phyloP scores from a whole-genome alignment of 2,888 invertebrate genomes.

The Watsonalla cultraria region DNA sequence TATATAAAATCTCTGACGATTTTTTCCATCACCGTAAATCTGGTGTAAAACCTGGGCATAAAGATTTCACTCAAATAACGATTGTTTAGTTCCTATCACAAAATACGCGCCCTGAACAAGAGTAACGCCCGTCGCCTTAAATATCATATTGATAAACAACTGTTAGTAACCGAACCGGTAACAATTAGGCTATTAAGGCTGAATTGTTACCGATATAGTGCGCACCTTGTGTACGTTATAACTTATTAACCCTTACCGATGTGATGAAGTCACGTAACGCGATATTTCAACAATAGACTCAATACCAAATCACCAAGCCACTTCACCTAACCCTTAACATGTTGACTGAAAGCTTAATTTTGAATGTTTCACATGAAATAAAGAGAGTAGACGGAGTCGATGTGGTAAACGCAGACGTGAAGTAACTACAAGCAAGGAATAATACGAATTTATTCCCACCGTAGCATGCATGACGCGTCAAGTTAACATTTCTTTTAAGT shows the following conservation, averaged over 20 bases:
- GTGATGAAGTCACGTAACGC: conserved; percentile 1
- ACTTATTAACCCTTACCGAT: background rate
- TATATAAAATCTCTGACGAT: too few relatives aligned
- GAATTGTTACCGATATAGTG: background rate
- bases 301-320: background rate
- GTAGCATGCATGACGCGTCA: background rate
- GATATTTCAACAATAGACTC: conserved; percentile 1
- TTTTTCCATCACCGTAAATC: too few relatives aligned
- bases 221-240: background rate
- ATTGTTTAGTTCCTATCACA: too few relatives aligned
- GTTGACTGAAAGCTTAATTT: background rate
- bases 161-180: too few relatives aligned
- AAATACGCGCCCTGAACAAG: too few relatives aligned
- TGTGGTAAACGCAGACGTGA: background rate
- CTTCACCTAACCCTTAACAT: background rate
- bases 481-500: background rate
- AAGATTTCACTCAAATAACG: too few relatives aligned
- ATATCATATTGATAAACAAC: too few relatives aligned
- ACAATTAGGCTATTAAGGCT: background rate
- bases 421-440: background rate
- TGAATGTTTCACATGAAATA: background rate
- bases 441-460: background rate
- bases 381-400: background rate
- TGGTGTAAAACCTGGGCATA: too few relatives aligned
- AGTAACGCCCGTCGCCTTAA: too few relatives aligned